These are phyloP conservation scores for Daboia siamensis DNA, from an alignment of 2,113 vertebrate genomes.

Conservation along the genomic window DNA sequence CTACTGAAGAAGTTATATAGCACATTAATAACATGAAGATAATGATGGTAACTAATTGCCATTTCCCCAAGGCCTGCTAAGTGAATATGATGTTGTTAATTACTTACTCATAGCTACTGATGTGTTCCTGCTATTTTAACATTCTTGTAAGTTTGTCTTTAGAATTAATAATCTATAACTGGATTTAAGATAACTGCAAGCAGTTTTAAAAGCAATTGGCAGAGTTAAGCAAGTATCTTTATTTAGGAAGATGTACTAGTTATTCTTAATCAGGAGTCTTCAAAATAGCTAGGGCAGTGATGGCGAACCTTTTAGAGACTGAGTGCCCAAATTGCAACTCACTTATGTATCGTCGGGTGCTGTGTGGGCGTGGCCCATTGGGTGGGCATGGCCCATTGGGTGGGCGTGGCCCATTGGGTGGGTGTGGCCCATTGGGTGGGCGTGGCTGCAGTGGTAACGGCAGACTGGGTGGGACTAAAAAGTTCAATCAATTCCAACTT, in stretches of 20 bases:
- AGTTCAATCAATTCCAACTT: no score
- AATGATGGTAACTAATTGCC: background rate
- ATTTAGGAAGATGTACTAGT: background rate
- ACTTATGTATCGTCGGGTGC: no score
- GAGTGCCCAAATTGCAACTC: no score
- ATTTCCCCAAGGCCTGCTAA: background rate
- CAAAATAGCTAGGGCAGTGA: background rate
- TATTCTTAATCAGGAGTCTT: background rate
- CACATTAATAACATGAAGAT: background rate
- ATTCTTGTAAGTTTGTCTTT: background rate
- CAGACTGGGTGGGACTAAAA: no score
- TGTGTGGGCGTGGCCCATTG: no score
- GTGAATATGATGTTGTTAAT: background rate
- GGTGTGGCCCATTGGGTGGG: no score
- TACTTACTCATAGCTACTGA: background rate
- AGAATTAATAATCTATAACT: background rate
- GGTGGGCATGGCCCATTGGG: no score
- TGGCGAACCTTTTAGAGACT: no score
- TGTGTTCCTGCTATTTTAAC: background rate
- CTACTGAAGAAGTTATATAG: background rate
- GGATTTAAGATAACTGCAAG: background rate
- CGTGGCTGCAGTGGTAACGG: no score
- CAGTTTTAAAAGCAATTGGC: background rate
- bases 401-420: no score
- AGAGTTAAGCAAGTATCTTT: background rate